Percentiles rank a stretch among this genome's conserved stretches.
Evolutionary conservation across 2,113 vertebrate genomes (phyloP).

Genomic region (Dasyornis broadbenti): DNA sequence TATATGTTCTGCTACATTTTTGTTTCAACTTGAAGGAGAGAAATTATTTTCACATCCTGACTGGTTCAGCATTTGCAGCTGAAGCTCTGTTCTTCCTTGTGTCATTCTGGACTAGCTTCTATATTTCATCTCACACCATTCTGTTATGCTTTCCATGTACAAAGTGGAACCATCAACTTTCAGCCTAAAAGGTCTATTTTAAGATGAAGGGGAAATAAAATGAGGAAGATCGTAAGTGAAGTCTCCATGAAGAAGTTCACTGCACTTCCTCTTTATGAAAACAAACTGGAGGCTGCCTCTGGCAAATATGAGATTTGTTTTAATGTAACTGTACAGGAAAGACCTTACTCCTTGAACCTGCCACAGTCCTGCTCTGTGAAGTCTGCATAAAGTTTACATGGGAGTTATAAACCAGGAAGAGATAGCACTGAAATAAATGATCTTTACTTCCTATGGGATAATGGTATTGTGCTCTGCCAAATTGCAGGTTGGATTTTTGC

Average conservation of each 20-base stretch:
- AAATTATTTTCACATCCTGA: background rate
- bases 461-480: background rate
- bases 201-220: conserved; percentile 25
- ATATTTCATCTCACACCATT: background rate
- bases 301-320: background rate
- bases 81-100: background rate
- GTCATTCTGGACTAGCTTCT: background rate
- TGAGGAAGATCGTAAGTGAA: background rate
- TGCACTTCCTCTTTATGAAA: background rate
- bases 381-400: background rate
- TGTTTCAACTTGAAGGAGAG: background rate
- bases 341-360: conserved; percentile 18
- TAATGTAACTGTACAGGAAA: background rate
- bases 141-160: background rate
- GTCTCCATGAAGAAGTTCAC: background rate
- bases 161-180: conserved; percentile 17
- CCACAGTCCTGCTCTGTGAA: background rate
- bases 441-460: background rate
- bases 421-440: background rate
- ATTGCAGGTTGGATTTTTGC: background rate
- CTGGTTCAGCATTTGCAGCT: background rate
- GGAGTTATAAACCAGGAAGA: background rate
- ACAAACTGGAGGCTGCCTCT: conserved; percentile 13
- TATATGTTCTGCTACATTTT: background rate
- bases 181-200: conserved; percentile 23